Evolutionary conservation across 2,797 vertebrate genomes (phyloP), one percentile per base, ranked within the genome.

Genomic region (Betta splendens): DNA sequence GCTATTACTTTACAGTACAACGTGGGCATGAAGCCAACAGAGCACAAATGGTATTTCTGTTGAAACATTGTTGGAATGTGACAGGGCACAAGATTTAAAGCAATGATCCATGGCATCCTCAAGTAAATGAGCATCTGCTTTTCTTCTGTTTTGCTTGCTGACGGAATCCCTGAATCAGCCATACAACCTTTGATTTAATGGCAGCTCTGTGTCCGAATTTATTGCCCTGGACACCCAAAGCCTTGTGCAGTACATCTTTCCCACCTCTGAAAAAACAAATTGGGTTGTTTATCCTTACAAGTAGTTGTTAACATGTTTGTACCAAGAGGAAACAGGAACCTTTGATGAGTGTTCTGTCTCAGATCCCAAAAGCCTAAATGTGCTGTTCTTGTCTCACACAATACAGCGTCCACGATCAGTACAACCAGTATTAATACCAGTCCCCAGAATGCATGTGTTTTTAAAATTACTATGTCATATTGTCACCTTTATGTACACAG

Each of bases 1-100:
- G 60, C 71, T 61, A 68, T 78, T 77, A 83, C 78, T 80, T 52
- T 76, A 77, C 77, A 66, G 83, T 68, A 54, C 46, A 73, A 68
- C 52, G 25, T 47, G 40, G 72, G 77, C 77, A 46, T 9, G 0
- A 43, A 13, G 75, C 77, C 80, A 80, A 73, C 31, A 55, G 28
- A 70, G 42, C 61, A 39, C 50, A 21, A 29, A 5, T 6, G 5
- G 16, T 36, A 11, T 45, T 37, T 36, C 60, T 64, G 58, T 51
- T 76, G 71, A 81, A 63, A 57, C 66, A 64, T n/a, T 32, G 60
- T 58, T 49, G 40, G 49, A 47, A 58, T 32, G 20, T 73, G 29
- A 29, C 38, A n/a, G 21, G 45, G 61, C 3, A 8, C 25, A 46
- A 58, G 53, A 65, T 64, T 69, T 63, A 79, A 60, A 71, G 57